Percentiles rank a stretch among this genome's conserved stretches.
phyloP scores from a whole-genome alignment of 2,113 vertebrate species.

The Rutilus rutilus region DNA sequence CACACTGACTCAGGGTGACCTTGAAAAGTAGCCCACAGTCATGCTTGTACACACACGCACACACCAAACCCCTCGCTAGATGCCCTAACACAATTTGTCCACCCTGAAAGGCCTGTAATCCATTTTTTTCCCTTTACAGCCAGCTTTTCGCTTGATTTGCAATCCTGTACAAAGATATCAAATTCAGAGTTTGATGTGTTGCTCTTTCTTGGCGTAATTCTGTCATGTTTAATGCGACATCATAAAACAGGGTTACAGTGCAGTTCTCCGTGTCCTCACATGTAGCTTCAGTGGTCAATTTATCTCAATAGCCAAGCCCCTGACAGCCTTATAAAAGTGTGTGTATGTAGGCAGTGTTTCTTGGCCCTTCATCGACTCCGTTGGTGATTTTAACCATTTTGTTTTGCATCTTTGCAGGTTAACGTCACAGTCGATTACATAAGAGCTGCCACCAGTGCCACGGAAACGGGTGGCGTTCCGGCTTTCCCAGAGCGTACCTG shows the following conservation, averaged over 20 bases:
- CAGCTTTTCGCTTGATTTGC: conserved; percentile 36
- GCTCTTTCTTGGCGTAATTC: conserved; percentile 41
- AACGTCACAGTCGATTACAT: conserved; percentile 97
- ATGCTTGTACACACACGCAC: conserved; percentile 34
- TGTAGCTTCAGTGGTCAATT: conserved; percentile 24
- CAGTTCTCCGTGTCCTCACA: background rate
- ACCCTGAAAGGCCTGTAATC: conserved; percentile 3
- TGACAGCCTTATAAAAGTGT: conserved; percentile 1
- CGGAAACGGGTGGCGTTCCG: conserved; percentile 79
- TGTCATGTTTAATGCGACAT: conserved; percentile 28
- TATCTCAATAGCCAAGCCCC: conserved; percentile 13
- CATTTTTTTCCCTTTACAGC: conserved; percentile 21
- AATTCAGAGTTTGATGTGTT: conserved; percentile 24
- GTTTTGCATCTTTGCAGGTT: conserved; percentile 76
- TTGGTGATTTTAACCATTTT: conserved; percentile 11
- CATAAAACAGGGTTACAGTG: conserved; percentile 15
- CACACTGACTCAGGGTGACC: conserved; percentile 83
- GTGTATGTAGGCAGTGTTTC: conserved; percentile 11
- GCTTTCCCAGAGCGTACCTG: conserved; percentile 95
- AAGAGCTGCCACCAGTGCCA: conserved; percentile 87
- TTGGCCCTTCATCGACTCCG: background rate
- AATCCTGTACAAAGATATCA: conserved; percentile 4
- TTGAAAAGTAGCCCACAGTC: conserved; percentile 77
- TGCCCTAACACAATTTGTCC: conserved; percentile 19
- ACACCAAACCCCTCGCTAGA: background rate